Base-by-base conservation (phyloP, 2,888 invertebrate genomes). In the Hydraecia micacea region DNA sequence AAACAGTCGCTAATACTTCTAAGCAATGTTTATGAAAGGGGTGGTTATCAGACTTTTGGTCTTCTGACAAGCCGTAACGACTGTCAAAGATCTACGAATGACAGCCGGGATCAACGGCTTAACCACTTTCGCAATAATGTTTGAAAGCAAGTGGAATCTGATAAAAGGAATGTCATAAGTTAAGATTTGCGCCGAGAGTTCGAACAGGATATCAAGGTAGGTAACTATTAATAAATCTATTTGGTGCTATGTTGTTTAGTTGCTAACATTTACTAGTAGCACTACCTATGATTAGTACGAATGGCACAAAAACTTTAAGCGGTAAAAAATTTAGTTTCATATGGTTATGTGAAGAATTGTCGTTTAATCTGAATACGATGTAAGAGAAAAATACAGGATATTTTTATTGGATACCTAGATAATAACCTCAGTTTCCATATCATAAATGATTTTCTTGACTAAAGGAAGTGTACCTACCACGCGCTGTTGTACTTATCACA, bases 191-290 rank as follows among this genome's bases (percentile, higher is more conserved):
- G 60, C 69, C 62, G 36, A 78, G 62, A 32, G 39, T 75, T 66
- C 77, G 72, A 86, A 81, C 85, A 85, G 83, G 86, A 86, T 87
- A 83, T 80, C 83, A 83, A 86, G 87, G 84, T 66, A 79, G 80
- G 74, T 85, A 80, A 83, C 85, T 86, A 83, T 81, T 79, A 49
- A 84, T 80, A 46, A 78, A 69, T 81, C 15, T 63, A 63, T 85
- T 66, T 55, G 46, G 58, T 60, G 73, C 73, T 46, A 46, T 62
- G 75, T 77, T 81, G 63, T 80, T 65, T 62, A 65, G 68, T 76
- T 77, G 69, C 65, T 75, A 62, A 72, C 63, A 72, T 81, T 81
- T 68, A 60, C 32, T 65, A 69, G 65, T 81, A 81, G 72, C 85
- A 55, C 21, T 78, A 55, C 15, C n/a, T 55, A 62, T 67, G 25